Conservation (phyloP, 2,888 invertebrate genomes). For the Mylabris sibirica region DNA sequence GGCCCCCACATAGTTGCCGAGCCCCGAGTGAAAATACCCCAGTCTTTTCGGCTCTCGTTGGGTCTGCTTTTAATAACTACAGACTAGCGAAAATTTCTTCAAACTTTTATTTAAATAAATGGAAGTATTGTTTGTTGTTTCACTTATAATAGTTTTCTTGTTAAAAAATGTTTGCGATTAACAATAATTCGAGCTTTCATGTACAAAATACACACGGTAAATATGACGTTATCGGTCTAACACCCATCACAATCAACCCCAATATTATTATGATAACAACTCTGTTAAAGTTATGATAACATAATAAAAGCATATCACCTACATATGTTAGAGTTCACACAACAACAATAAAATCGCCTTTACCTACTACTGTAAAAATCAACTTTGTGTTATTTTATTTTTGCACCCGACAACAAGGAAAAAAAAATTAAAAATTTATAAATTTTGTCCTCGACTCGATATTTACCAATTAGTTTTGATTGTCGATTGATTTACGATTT, state of each 20-base stretch:
- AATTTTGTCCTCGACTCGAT: neutral
- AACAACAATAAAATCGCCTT: neutral
- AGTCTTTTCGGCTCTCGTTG: too few relatives aligned
- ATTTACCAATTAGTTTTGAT: slow-evolving; percentile 6
- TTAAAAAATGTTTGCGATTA: neutral
- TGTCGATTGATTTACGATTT: neutral
- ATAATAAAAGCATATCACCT: slow-evolving; percentile 11
- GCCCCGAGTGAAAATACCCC: too few relatives aligned
- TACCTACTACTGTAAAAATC: neutral
- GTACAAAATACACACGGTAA: neutral
- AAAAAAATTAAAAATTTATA: neutral
- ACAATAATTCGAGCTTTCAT: neutral
- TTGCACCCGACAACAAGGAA: neutral
- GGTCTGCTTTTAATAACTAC: too few relatives aligned
- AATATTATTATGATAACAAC: slow-evolving; percentile 18
- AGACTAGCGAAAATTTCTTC: too few relatives aligned
- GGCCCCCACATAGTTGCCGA: too few relatives aligned
- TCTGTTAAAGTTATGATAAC: slow-evolving; percentile 16
- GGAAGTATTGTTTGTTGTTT: too few relatives aligned
- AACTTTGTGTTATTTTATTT: neutral
- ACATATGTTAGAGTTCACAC: slow-evolving; percentile 1
- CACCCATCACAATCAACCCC: slow-evolving; percentile 12
- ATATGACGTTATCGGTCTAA: slow-evolving; percentile 2
- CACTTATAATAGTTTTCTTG: neutral
- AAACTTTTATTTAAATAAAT: too few relatives aligned